Conservation (phyloP, 2,888 invertebrate genomes). For the Galeopsomyia nigrocyanea region DNA sequence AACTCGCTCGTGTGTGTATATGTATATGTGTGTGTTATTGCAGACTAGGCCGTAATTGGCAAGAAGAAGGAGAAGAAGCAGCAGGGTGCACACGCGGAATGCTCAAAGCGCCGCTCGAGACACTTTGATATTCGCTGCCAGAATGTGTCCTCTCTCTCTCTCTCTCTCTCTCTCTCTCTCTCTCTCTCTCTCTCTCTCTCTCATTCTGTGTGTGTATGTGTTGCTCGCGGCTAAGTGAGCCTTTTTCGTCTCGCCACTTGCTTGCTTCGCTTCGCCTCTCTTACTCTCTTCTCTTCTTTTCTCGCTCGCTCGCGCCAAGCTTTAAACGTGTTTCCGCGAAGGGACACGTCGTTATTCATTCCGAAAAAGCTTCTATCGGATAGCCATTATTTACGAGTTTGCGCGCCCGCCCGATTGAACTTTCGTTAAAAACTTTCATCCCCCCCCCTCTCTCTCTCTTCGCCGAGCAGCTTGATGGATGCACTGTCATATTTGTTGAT, state of each 20-base stretch:
- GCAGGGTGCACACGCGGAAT: too few relatives aligned
- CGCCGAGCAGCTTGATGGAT: background rate
- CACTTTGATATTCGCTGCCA: background rate
- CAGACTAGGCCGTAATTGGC: background rate
- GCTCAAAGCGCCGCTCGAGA: too few relatives aligned
- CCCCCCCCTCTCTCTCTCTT: slow-evolving; percentile 16
- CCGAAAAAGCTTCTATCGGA: too few relatives aligned
- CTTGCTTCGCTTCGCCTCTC: slow-evolving; percentile 19
- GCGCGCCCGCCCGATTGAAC: slow-evolving; percentile 4
- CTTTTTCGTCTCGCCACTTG: background rate
- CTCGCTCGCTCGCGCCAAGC: background rate
- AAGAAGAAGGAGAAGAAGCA: too few relatives aligned
- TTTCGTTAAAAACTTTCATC: slow-evolving; percentile 5
- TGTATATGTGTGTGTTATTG: background rate
- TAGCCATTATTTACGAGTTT: background rate
- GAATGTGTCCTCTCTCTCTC: slow-evolving; percentile 24
- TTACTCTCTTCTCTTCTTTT: slow-evolving; percentile 14
- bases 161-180: slow-evolving; percentile 14
- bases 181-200: slow-evolving; percentile 14
- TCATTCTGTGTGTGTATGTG: slow-evolving; percentile 9
- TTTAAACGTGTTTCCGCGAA: too few relatives aligned
- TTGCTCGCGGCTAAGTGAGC: background rate
- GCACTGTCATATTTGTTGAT: background rate
- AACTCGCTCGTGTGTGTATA: background rate
- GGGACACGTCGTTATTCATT: too few relatives aligned